Percentiles rank a stretch among this genome's conserved stretches.
Conservation (phyloP, 2,113 vertebrate genomes). For the Petaurus breviceps region DNA sequence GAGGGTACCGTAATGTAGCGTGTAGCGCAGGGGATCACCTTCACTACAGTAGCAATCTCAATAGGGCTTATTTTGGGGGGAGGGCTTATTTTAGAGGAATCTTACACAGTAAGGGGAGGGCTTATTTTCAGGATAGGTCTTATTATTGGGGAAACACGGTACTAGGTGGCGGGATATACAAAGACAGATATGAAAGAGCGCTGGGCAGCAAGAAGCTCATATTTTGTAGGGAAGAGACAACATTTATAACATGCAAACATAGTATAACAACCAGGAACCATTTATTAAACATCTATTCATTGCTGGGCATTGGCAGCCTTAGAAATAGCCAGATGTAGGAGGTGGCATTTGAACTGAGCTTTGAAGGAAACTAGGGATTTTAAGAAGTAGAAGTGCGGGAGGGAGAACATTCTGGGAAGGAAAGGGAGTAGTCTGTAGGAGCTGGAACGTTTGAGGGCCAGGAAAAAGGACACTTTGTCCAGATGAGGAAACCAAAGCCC, state of each 20-base stretch:
- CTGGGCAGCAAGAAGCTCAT: neutral
- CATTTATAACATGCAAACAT: neutral
- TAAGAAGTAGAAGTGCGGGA: neutral
- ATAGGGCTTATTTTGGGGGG: too few species aligned
- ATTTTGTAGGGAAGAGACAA: neutral
- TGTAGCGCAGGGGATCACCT: too few species aligned
- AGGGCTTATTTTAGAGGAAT: too few species aligned
- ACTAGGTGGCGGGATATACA: neutral
- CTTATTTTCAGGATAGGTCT: too few species aligned
- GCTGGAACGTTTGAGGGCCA: neutral
- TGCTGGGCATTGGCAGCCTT: neutral
- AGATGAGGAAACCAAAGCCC: neutral
- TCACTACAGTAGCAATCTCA: too few species aligned
- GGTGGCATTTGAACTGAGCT: neutral
- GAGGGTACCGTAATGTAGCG: too few species aligned
- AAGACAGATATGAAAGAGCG: neutral
- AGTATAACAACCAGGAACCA: neutral
- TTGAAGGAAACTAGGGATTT: neutral
- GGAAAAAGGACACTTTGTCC: neutral
- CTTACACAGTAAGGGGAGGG: too few species aligned
- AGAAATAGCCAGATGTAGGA: neutral
- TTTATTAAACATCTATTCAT: neutral
- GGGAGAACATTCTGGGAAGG: neutral
- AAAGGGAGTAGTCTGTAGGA: neutral
- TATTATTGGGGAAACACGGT: too few species aligned